These are phyloP conservation scores for Circaetus cinerascens DNA, from an alignment of 2,113 vertebrate species.

Conservation along the genomic window DNA sequence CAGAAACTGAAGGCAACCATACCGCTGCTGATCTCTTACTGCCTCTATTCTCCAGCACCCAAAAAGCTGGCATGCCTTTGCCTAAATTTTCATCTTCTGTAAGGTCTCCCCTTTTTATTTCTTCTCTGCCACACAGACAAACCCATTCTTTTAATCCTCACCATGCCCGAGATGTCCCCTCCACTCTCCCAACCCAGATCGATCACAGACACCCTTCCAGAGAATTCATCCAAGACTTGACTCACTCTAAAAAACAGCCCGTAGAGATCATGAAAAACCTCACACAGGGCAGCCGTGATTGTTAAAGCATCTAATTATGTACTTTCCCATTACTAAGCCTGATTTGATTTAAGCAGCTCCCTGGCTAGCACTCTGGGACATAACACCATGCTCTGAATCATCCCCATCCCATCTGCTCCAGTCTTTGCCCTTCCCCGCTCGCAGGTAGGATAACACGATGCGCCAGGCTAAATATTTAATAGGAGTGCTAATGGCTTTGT, in stretches of 20 bases:
- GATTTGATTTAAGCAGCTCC: constrained; percentile 38
- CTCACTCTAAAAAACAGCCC: not conserved
- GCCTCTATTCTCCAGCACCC: not conserved
- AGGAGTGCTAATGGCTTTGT: constrained; percentile 17
- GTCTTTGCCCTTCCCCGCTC: not conserved
- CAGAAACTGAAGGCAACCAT: not conserved
- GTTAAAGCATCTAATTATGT: not conserved
- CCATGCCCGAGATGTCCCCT: not conserved
- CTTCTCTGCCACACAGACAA: not conserved
- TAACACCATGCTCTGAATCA: constrained; percentile 16
- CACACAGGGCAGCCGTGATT: not conserved
- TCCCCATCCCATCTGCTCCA: constrained; percentile 15
- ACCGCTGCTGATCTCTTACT: not conserved
- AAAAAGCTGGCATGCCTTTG: not conserved
- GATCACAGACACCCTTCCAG: not conserved
- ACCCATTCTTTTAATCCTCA: not conserved
- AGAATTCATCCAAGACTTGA: not conserved
- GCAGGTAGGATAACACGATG: not conserved
- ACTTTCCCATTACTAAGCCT: not conserved
- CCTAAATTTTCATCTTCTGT: not conserved
- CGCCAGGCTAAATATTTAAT: constrained; percentile 48
- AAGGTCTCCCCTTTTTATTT: not conserved
- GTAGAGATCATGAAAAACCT: not conserved
- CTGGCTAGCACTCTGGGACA: not conserved
- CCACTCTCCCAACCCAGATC: not conserved